phyloP scores from a whole-genome alignment of 2,888 invertebrate genomes.

The Eristalis arbustorum region DNA sequence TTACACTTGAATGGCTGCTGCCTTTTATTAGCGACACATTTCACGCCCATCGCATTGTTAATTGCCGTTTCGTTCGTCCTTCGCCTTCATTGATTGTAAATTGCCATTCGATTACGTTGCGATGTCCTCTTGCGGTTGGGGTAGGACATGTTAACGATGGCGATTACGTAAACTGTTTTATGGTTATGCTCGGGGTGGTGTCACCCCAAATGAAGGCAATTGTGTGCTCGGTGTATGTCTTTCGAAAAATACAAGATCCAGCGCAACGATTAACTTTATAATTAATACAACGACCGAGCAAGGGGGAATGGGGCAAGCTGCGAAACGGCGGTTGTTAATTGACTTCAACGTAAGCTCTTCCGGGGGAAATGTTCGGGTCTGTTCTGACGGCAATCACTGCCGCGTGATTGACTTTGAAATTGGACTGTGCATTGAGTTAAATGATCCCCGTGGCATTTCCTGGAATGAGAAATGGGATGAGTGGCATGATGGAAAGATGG shows the following conservation, averaged over 20 bases:
- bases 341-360: no score
- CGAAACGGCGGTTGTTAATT: no score
- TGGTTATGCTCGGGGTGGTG: slow-evolving; percentile 22
- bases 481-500: no score
- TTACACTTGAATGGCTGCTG: background rate
- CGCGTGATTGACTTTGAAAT: no score
- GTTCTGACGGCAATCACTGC: no score
- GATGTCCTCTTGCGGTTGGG: slow-evolving; percentile 45
- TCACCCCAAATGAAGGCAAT: slow-evolving; percentile 28
- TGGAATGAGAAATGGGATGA: no score
- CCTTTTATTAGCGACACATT: slow-evolving; percentile 33
- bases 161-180: slow-evolving; percentile 48
- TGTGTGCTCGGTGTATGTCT: background rate
- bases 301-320: background rate
- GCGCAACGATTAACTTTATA: slow-evolving; percentile 3
- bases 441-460: no score
- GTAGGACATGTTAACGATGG: slow-evolving; percentile 40
- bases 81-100: slow-evolving; percentile 41
- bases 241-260: background rate
- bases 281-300: background rate
- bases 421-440: no score
- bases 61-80: slow-evolving; percentile 33
- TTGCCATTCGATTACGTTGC: slow-evolving; percentile 47
- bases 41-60: slow-evolving; percentile 38
- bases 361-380: no score